Evolutionary conservation across 2,888 invertebrate genomes (phyloP).

Genomic region (Agrochola macilenta): DNA sequence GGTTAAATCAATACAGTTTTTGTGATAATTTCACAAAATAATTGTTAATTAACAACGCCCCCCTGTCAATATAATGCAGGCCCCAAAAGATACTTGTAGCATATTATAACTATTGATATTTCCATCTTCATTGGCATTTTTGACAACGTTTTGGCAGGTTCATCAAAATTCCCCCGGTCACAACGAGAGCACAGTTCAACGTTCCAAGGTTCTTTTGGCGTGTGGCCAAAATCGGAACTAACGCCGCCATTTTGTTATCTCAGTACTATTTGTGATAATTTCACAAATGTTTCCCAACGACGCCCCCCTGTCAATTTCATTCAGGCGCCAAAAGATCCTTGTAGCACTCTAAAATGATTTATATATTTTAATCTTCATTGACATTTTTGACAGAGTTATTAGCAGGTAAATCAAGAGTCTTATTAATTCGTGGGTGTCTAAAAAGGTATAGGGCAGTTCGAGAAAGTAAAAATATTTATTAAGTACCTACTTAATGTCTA

Average conservation of each 20-base stretch:
- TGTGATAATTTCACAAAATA: background rate
- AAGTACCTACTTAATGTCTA: background rate
- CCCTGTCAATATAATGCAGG: background rate
- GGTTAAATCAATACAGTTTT: background rate
- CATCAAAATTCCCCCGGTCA: no score
- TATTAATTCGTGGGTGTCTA: background rate
- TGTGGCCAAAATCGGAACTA: no score
- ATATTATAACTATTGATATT: no score
- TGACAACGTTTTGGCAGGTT: no score
- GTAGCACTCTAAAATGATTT: background rate
- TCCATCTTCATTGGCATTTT: no score
- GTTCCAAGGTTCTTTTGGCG: no score
- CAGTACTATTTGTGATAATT: no score
- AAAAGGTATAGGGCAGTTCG: background rate
- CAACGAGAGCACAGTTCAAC: no score
- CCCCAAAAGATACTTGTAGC: background rate
- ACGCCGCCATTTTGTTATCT: no score
- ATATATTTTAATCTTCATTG: background rate
- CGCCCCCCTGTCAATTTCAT: background rate
- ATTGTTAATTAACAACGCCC: background rate
- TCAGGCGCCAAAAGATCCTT: background rate
- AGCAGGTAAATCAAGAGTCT: no score
- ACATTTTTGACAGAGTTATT: background rate
- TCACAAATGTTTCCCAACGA: background rate
- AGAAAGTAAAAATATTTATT: background rate